A percentile compares a stretch with the other conserved stretches of the same genome.
Conservation (phyloP, 2,113 vertebrate species). For the Erinaceus europaeus region DNA sequence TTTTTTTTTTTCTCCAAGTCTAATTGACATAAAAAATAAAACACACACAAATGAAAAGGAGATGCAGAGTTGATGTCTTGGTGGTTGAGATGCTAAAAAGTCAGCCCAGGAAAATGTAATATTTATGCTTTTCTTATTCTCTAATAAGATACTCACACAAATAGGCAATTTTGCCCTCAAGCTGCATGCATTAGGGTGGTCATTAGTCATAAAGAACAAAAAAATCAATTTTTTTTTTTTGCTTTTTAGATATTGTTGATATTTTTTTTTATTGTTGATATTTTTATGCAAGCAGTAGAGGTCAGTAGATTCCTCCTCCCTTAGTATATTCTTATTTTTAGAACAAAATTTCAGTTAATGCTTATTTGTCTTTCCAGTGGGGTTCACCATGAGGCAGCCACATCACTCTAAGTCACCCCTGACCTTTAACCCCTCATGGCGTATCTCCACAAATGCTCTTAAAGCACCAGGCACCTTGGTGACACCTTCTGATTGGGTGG, state of each 20-base stretch:
- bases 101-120: conserved; percentile 66
- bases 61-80: background rate
- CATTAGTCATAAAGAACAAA: conserved; percentile 62
- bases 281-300: background rate
- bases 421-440: background rate
- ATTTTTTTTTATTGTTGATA: background rate
- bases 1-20: background rate
- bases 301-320: background rate
- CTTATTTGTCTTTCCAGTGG: background rate
- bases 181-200: conserved; percentile 44
- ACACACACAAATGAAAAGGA: background rate
- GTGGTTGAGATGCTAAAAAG: conserved; percentile 43
- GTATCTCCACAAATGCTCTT: background rate
- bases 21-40: background rate
- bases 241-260: background rate
- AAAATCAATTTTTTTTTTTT: conserved; percentile 22
- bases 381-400: background rate
- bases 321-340: background rate
- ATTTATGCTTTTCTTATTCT: conserved; percentile 74
- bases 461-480: background rate
- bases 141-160: conserved; percentile 66
- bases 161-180: conserved; percentile 16
- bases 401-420: background rate
- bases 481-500: background rate
- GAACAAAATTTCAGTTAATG: background rate